phyloP scores from a whole-genome alignment of 2,113 vertebrate genomes.

The Charadrius vociferus region DNA sequence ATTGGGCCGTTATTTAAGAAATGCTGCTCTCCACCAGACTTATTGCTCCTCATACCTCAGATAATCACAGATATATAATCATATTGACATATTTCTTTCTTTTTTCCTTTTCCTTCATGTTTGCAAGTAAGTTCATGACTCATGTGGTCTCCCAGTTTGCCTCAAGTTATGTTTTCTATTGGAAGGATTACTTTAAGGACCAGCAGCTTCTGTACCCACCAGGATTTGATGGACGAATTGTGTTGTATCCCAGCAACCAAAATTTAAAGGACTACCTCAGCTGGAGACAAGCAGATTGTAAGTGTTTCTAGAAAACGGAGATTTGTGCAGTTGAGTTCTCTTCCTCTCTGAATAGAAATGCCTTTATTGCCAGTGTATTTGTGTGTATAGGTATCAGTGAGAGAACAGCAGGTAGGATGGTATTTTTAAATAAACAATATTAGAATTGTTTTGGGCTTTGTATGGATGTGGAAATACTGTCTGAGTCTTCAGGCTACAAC shows the following conservation, averaged over 20 bases:
- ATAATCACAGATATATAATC: not conserved
- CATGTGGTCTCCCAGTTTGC: constrained; percentile 96
- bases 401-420: not conserved
- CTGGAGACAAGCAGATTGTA: constrained; percentile 98
- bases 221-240: constrained; percentile 93
- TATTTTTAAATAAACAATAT: not conserved
- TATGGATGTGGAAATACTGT: not conserved
- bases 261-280: constrained; percentile 95
- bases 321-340: not conserved
- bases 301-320: constrained; percentile 53
- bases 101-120: constrained; percentile 20
- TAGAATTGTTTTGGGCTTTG: not conserved
- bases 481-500: not conserved
- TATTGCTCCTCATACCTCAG: not conserved
- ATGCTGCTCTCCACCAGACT: not conserved
- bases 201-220: constrained; percentile 91
- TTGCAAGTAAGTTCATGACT: constrained; percentile 95
- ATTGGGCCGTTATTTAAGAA: not conserved
- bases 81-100: not conserved
- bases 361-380: not conserved
- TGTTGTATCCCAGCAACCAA: constrained; percentile 92
- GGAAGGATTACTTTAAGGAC: constrained; percentile 92
- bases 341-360: not conserved
- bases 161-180: constrained; percentile 96
- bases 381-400: not conserved